Base-by-base conservation (phyloP, 1,140 invertebrate species). In the Leptinotarsa undecemlineata region DNA sequence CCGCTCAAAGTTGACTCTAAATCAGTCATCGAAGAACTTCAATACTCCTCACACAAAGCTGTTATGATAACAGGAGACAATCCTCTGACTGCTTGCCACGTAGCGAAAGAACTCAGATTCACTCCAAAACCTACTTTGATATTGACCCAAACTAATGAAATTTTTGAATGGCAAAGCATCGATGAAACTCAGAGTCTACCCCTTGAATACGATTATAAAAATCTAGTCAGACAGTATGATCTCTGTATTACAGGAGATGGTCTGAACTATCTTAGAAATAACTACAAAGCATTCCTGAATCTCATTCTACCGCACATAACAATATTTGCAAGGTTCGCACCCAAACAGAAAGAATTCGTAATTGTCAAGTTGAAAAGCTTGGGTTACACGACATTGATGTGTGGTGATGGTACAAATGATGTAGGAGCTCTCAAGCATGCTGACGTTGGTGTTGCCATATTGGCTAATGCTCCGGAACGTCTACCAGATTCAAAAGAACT, bases 321-420 rank as follows among this genome's bases (percentile, higher is more conserved):
- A 68, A 93, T 99, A 3, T 98, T 95, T 86, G 97, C 97, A 3
- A 88, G 97, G 80, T 96, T 98, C 82, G 95, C 95, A 15, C 97
- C 97, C 3, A 98, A 98, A 83, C 97, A 99, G 84, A 99, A 99
- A 87, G 98, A 99, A 87, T 94, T 92, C 84, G 94, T 99, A 3
- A 94, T 99, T 57, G 93, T 95, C 2, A 91, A 92, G 13, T 86
- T 99, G 42, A 98, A 98, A 85, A 88, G 90, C 42, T 84, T 96
- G 2, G 98, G 98, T 21, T 98, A 91, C 83, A 90, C 90, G 3
- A 98, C 97, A 1, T 86, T 99, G 0, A 99, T 99, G 98, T 99
- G 98, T 85, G 98, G 98, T n/a, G 98, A 99, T 89, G 98, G 98
- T 75, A 99, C 98, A 2, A 99, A 99, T 87, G 98, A 99, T 88